Conservation (phyloP, 2,113 vertebrate genomes). For the Bufo bufo region DNA sequence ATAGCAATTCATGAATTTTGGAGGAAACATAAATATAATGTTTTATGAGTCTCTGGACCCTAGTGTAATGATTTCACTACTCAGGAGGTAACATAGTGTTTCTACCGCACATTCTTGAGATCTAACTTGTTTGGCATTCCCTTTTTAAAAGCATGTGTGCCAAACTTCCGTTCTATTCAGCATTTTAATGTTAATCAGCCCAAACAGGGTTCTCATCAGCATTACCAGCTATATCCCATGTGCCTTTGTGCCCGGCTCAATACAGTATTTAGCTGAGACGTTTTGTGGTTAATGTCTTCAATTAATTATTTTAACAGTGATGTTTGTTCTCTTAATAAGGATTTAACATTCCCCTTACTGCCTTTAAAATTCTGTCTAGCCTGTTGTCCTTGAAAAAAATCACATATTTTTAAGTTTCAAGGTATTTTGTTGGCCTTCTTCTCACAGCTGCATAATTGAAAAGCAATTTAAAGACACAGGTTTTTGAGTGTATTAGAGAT, state of each 20-base stretch:
- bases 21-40: background rate
- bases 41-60: background rate
- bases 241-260: background rate
- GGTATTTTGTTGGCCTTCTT: background rate
- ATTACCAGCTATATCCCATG: conserved; percentile 27
- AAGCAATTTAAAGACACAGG: background rate
- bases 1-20: background rate
- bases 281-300: conserved; percentile 14
- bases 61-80: background rate
- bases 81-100: background rate
- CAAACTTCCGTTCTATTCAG: background rate
- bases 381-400: conserved; percentile 20
- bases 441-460: background rate
- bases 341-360: conserved; percentile 29
- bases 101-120: background rate
- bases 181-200: conserved; percentile 27
- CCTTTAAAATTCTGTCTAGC: background rate
- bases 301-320: conserved; percentile 44
- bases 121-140: background rate
- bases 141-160: background rate
- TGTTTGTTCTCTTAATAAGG: conserved; percentile 41
- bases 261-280: conserved; percentile 26
- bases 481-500: background rate
- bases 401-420: background rate
- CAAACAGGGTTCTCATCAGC: conserved; percentile 14